Evolutionary conservation across 2,797 vertebrate species (phyloP).

Genomic region (Rhabdomys pumilio): DNA sequence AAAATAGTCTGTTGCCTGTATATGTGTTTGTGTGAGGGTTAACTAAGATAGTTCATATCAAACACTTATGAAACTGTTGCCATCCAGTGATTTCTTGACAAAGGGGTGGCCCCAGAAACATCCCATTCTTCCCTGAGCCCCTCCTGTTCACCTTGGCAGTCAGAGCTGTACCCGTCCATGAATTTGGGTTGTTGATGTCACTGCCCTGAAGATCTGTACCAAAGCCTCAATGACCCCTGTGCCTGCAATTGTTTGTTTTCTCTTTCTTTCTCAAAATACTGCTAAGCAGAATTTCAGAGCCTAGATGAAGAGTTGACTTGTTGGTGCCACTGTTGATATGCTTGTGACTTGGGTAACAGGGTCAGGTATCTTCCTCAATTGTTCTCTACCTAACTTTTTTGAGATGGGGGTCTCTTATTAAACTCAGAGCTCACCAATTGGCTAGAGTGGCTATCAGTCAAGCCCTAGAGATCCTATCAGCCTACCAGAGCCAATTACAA

Average conservation of each 20-base stretch:
- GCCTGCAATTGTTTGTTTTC: slow-evolving; percentile 51
- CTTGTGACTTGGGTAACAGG: neutral
- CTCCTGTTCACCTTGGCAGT: neutral
- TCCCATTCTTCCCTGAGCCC: neutral
- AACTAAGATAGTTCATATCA: slow-evolving; percentile 1
- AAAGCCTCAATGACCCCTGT: neutral
- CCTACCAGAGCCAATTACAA: neutral
- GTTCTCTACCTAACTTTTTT: neutral
- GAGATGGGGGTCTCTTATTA: neutral
- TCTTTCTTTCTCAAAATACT: slow-evolving; percentile 40
- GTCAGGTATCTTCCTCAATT: neutral
- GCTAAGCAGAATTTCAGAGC: slow-evolving; percentile 29
- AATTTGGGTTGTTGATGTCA: slow-evolving; percentile 26
- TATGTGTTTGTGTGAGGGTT: slow-evolving; percentile 12
- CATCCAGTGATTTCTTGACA: slow-evolving; percentile 49
- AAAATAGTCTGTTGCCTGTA: neutral
- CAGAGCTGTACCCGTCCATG: slow-evolving; percentile 41
- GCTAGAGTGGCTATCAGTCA: neutral
- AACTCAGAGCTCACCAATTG: neutral
- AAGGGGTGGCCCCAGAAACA: neutral
- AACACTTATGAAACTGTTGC: neutral
- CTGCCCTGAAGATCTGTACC: neutral
- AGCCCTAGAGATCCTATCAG: neutral
- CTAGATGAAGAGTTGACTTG: neutral
- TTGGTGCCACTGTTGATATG: neutral